Percentiles rank a stretch among this genome's conserved stretches.
These are phyloP conservation scores for Hippocampus mohnikei DNA, from an alignment of 2,113 vertebrate genomes.

Conservation along the genomic window DNA sequence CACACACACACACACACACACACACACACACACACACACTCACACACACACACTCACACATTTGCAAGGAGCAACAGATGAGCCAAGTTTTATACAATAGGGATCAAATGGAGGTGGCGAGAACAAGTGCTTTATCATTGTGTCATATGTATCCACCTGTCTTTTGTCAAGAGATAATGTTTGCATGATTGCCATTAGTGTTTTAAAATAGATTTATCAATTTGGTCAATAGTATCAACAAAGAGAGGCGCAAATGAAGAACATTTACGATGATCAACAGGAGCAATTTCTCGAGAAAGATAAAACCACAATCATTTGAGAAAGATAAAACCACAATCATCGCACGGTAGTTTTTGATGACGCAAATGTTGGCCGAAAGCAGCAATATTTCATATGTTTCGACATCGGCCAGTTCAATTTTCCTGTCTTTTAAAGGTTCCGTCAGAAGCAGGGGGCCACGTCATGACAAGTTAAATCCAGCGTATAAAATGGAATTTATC, in stretches of 20 bases:
- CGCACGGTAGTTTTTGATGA: not conserved
- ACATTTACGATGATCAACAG: not conserved
- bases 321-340: not conserved
- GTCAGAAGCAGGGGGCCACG: not conserved
- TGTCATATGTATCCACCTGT: slow-evolving; percentile 24
- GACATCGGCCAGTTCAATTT: not conserved
- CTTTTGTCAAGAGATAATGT: not conserved
- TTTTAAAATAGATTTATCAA: not conserved
- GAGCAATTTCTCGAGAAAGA: not conserved
- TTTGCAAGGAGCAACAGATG: slow-evolving; percentile 44
- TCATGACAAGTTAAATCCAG: not conserved
- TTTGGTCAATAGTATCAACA: not conserved
- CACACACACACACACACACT: no score
- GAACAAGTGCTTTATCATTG: slow-evolving; percentile 1
- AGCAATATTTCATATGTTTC: not conserved
- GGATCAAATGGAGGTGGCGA: slow-evolving; percentile 7
- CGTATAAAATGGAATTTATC: not conserved
- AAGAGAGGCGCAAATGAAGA: not conserved
- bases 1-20: no score
- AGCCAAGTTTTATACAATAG: slow-evolving; percentile 37
- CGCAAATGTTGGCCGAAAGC: slow-evolving; percentile 7
- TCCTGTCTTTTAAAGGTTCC: not conserved
- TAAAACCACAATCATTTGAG: not conserved
- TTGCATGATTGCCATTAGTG: not conserved
- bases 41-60: not conserved